phyloP scores from a whole-genome alignment of 2,797 vertebrate species.

The Clarias platycephalus region DNA sequence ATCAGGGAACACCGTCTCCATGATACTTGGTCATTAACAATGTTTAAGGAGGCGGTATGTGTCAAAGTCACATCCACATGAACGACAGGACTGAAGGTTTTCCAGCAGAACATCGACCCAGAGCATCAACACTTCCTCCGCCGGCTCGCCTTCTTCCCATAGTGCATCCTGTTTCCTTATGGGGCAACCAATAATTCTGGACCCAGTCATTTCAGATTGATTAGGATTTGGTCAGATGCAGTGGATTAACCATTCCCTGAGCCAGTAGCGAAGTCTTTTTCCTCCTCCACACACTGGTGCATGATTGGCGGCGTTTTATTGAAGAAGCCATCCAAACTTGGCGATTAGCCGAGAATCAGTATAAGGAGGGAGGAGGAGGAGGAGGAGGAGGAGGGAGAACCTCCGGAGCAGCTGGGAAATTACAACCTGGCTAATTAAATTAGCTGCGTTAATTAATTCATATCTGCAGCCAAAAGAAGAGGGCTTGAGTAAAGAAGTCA shows the following conservation, averaged over 20 bases:
- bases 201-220: not conserved
- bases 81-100: too few relatives aligned
- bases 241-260: not conserved
- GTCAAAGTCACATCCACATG: too few relatives aligned
- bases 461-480: constrained; percentile 75
- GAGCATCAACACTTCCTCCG: too few relatives aligned
- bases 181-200: not conserved
- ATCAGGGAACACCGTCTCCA: too few relatives aligned
- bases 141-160: too few relatives aligned
- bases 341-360: constrained; percentile 53
- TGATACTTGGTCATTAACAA: too few relatives aligned
- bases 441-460: constrained; percentile 82
- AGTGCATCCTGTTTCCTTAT: not conserved
- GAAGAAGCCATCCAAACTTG: constrained; percentile 70
- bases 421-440: constrained; percentile 84
- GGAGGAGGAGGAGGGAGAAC: constrained; percentile 43
- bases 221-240: not conserved
- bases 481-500: constrained; percentile 76
- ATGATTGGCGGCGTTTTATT: not conserved
- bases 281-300: too few relatives aligned
- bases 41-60: too few relatives aligned
- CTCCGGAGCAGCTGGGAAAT: constrained; percentile 75
- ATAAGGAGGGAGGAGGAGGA: constrained; percentile 36
- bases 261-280: not conserved
- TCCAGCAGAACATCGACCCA: too few relatives aligned